Percentiles rank a stretch among this genome's conserved stretches.
These are phyloP conservation scores for Epinephelus coioides DNA, from an alignment of 2,797 vertebrate species.

Conservation along the genomic window DNA sequence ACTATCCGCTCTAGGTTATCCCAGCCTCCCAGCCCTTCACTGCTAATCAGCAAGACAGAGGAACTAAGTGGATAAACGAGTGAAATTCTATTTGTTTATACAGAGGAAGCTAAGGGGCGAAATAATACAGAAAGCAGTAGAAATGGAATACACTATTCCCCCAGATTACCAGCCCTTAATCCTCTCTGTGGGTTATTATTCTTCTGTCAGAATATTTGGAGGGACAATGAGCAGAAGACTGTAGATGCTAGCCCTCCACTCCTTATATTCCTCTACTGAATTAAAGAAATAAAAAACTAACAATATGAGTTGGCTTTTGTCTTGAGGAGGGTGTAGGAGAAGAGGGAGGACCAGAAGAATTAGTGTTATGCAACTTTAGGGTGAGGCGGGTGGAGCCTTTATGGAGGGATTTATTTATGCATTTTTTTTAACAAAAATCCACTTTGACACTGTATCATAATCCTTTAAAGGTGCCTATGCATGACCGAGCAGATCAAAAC, in stretches of 20 bases:
- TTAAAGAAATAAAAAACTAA: conserved; percentile 16
- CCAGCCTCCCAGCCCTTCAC: conserved; percentile 65
- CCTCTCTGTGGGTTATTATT: conserved; percentile 74
- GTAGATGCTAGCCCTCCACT: conserved; percentile 4
- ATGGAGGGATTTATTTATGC: conserved; percentile 70
- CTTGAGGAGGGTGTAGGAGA: conserved; percentile 38
- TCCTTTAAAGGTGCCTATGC: conserved; percentile 68
- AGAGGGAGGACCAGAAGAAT: conserved; percentile 38
- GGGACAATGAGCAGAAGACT: conserved; percentile 54
- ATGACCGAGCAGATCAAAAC: conserved; percentile 58
- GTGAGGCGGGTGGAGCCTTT: conserved; percentile 40
- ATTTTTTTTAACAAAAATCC: conserved; percentile 60
- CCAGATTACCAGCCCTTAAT: conserved; percentile 73
- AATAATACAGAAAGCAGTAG: conserved; percentile 47
- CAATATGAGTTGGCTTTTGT: conserved; percentile 32
- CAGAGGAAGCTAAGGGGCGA: conserved; percentile 56
- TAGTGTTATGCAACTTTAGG: conserved; percentile 47
- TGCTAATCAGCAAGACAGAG: conserved; percentile 72
- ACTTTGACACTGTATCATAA: conserved; percentile 66
- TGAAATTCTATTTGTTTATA: conserved; percentile 71
- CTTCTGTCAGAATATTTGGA: conserved; percentile 63
- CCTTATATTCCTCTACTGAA: not conserved
- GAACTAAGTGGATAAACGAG: conserved; percentile 75
- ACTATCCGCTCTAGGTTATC: conserved; percentile 67
- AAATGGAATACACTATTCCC: conserved; percentile 65